Evolutionary conservation across 2,113 vertebrate species (phyloP).

Genomic region (Brevimyrus niger): DNA sequence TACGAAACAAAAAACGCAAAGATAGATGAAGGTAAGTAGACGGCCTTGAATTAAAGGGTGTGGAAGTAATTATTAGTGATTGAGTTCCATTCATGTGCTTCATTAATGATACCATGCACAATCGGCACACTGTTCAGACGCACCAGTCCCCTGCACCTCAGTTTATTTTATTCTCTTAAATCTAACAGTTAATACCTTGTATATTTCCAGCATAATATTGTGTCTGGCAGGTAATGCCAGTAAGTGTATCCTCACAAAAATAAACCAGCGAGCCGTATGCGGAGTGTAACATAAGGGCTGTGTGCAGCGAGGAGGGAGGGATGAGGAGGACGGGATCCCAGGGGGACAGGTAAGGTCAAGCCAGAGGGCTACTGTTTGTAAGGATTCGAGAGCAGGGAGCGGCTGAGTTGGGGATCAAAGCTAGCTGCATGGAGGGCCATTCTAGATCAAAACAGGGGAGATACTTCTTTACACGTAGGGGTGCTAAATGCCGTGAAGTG

Average conservation of each 20-base stretch:
- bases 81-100: constrained; percentile 39
- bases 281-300: constrained; percentile 43
- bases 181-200: constrained; percentile 58
- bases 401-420: not conserved
- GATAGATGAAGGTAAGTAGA: constrained; percentile 19
- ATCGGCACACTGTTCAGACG: constrained; percentile 43
- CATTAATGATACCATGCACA: constrained; percentile 50
- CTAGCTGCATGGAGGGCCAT: not conserved
- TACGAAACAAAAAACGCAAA: constrained; percentile 13
- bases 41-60: constrained; percentile 25
- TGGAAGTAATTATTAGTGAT: constrained; percentile 51
- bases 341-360: not conserved
- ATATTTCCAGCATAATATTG: constrained; percentile 62
- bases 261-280: constrained; percentile 41
- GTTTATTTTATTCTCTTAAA: constrained; percentile 59
- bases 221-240: constrained; percentile 51
- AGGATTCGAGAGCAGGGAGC: not conserved
- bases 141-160: constrained; percentile 23
- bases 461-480: not conserved
- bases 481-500: not conserved
- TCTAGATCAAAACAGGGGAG: not conserved
- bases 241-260: constrained; percentile 52
- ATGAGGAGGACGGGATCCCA: not conserved
- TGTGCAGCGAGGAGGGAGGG: constrained; percentile 17
- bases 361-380: not conserved